Evolutionary conservation across 2,888 invertebrate species (phyloP).

Genomic region (Drosophila pegasa): DNA sequence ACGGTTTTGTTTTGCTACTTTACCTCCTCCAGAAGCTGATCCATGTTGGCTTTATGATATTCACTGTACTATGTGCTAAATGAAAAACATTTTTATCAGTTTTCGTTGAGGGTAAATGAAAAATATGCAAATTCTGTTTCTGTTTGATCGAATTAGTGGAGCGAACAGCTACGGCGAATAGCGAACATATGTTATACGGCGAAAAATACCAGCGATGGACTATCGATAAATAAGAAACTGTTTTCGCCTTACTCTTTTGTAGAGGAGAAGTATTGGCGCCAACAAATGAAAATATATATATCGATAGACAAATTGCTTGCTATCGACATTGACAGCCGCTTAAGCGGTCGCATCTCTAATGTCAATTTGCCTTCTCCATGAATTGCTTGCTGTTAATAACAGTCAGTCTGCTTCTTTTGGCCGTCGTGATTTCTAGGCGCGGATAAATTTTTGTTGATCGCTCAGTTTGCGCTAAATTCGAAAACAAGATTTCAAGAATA

Average conservation of each 20-base stretch:
- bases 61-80: constrained; percentile 1
- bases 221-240: constrained; percentile 24
- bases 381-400: constrained; percentile 45
- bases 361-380: constrained; percentile 16
- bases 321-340: constrained; percentile 23
- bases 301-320: constrained; percentile 20
- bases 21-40: constrained; percentile 45
- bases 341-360: constrained; percentile 30
- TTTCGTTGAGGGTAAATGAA: constrained; percentile 19
- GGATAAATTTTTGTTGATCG: constrained; percentile 42
- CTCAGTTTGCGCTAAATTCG: constrained; percentile 57
- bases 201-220: constrained; percentile 3
- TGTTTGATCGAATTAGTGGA: constrained; percentile 55
- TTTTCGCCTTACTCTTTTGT: not conserved
- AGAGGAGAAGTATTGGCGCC: not conserved
- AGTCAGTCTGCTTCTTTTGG: constrained; percentile 59
- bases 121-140: constrained; percentile 54
- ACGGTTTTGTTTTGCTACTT: not conserved
- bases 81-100: constrained; percentile 28
- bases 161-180: constrained; percentile 34
- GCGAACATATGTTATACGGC: constrained; percentile 32
- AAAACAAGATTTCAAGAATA: constrained; percentile 52
- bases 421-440: constrained; percentile 62
- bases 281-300: not conserved
- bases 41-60: constrained; percentile 33